Evolutionary conservation across 2,113 vertebrate genomes (phyloP), one percentile per base, ranked within the genome.

Genomic region (Phylloscopus trochiloides): DNA sequence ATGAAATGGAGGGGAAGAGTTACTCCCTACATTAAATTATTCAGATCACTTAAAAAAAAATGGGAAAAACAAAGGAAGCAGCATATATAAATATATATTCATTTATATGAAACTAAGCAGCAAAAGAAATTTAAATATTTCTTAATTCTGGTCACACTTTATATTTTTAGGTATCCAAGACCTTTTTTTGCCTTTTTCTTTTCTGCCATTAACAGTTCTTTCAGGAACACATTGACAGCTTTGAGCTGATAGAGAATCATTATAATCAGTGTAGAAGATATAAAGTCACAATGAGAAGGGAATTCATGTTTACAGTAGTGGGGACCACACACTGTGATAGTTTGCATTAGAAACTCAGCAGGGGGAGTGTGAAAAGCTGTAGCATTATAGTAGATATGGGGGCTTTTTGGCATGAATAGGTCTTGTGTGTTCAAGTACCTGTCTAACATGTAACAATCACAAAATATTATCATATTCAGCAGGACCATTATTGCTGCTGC

Each of bases 311-410:
- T 98, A 98, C 89, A 96, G 96, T 96, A 97, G 71, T 63, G 74
- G 48, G 38, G 96, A 97, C 97, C 97, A 95, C 98, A 98, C 96
- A 97, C 98, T 97, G 98, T 85, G 98, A 96, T 90, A 90, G 96
- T 97, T 98, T 98, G 97, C 96, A 97, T 98, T 97, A 98, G 97
- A 96, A 96, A 92, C 97, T 84, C 98, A 98, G 97, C 97, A 97
- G 97, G 97, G 86, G 50, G 45, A 76, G 66, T 84, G 63, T 89
- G 95, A 95, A 97, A 97, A 97, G 90, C 92, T 96, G 76, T 71
- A 96, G 89, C 95, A 62, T 92, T 97, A 96, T 83, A 82, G 84
- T 71, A 80, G 88, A 92, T 97, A 92, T 76, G 72, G 90, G 75
- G 67, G 83, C 88, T 94, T 96, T 95, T 91, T 32, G 76, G 92